Conservation (phyloP, 2,888 invertebrate species). For the Phalangium opilio region DNA sequence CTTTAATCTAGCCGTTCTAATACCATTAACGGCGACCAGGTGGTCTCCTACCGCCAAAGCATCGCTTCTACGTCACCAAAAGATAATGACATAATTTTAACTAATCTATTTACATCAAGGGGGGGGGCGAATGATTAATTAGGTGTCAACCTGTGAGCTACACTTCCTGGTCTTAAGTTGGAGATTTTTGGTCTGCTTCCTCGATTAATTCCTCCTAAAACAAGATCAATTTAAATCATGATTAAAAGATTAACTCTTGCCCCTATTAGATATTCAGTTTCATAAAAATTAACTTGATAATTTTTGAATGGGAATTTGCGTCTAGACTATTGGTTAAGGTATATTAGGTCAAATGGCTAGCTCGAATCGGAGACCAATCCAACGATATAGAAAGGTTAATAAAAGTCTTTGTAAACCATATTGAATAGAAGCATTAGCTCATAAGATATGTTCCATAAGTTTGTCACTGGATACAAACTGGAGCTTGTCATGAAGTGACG, state of each 20-base stretch:
- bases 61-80: conserved; percentile 41
- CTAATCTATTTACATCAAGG: too few relatives aligned
- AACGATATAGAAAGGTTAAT: too few relatives aligned
- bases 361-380: not conserved
- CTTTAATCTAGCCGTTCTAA: conserved; percentile 53
- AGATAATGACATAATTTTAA: not conserved
- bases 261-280: too few relatives aligned
- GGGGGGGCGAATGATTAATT: too few relatives aligned
- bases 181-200: conserved; percentile 50
- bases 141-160: conserved; percentile 46
- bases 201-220: conserved; percentile 50
- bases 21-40: conserved; percentile 65
- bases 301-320: too few relatives aligned
- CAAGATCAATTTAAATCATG: not conserved
- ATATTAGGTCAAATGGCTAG: not conserved
- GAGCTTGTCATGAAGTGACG: too few relatives aligned
- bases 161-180: conserved; percentile 51
- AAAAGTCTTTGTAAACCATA: too few relatives aligned
- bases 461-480: too few relatives aligned
- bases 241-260: not conserved
- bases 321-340: too few relatives aligned
- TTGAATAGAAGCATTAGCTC: too few relatives aligned
- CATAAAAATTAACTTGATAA: too few relatives aligned
- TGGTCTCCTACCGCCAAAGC: conserved; percentile 61
- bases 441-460: too few relatives aligned